Base-by-base conservation (phyloP, 2,888 invertebrate species). In the Cheilosia scutellata region DNA sequence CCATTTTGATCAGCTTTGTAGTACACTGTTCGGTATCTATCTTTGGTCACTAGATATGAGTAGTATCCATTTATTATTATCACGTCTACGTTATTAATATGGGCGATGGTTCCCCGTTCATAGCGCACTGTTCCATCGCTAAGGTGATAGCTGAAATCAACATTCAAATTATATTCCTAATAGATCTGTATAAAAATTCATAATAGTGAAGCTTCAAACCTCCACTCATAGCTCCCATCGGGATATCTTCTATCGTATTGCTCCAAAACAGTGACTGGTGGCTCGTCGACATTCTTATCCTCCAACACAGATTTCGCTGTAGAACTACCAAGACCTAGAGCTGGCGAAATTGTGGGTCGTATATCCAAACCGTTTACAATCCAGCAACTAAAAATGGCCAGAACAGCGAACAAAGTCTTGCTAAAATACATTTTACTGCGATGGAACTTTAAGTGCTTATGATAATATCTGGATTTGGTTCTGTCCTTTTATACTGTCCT, bases 1-100 rank as follows among this genome's bases (percentile, higher is more conserved):
- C 91, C 91, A 87, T 89, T 88, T 47, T 90, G 91, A 88, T 91
- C 91, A 37, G 92, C 91, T 84, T 90, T 92, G 47, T 92, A 91
- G 89, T 91, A 91, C 4, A 91, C 91, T 0, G 91, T 92, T 6
- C 91, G 72, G 44, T 89, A 92, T 0, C 90, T 88, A 0, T 88
- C 88, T 70, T 90, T 89, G 31, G 90, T 88, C 89, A 90, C 89
- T 13, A 90, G 90, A 63, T 91, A 91, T 2, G 91, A 89, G 49
- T 91, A 91, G 60, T 91, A 92, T 13, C 91, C 91, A 0, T 90
- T 90, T 0, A 91, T 91, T 65, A 91, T 90, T 9, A 92, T 63
- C 7, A 90, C 90, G 66, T 90, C 90, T 3, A 89, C 76, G 53
- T 91, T 87, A 37, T 91, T 88, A 44, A 89, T 63, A 16, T 80